These are phyloP conservation scores for Onychostoma macrolepis DNA, from an alignment of 2,113 vertebrate genomes.

Conservation along the genomic window DNA sequence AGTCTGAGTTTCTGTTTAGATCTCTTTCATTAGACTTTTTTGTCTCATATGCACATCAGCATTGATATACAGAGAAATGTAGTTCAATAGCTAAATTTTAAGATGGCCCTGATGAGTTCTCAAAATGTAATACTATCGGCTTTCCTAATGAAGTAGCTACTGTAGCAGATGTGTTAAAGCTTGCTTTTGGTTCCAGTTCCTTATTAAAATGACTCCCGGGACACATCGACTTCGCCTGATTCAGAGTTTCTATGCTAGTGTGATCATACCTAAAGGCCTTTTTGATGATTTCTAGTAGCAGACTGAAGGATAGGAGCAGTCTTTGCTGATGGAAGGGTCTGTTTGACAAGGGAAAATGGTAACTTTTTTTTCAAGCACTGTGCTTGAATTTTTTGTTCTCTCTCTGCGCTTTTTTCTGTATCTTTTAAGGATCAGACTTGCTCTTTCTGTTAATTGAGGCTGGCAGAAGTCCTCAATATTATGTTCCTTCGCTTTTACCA, in stretches of 20 bases:
- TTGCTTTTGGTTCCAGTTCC: background rate
- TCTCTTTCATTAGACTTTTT: background rate
- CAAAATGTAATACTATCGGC: background rate
- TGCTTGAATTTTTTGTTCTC: background rate
- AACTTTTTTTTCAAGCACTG: background rate
- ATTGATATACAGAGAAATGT: background rate
- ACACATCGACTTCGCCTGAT: background rate
- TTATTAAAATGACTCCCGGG: background rate
- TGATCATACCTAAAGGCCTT: background rate
- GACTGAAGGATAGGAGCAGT: background rate
- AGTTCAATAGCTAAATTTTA: background rate
- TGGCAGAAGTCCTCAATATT: background rate
- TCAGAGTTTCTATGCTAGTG: slow-evolving; percentile 3
- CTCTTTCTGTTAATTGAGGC: background rate
- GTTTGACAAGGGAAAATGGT: background rate
- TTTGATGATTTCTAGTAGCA: slow-evolving; percentile 1
- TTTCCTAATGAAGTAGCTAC: background rate
- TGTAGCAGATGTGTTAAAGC: background rate
- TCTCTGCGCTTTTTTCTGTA: background rate
- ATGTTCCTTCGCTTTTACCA: background rate
- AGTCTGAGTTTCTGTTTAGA: background rate
- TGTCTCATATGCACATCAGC: background rate
- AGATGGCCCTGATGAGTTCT: background rate
- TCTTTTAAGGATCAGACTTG: background rate
- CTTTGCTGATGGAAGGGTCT: slow-evolving; percentile 3